Base-by-base conservation (phyloP, 2,113 vertebrate genomes). In the Zosterops hypoxanthus region DNA sequence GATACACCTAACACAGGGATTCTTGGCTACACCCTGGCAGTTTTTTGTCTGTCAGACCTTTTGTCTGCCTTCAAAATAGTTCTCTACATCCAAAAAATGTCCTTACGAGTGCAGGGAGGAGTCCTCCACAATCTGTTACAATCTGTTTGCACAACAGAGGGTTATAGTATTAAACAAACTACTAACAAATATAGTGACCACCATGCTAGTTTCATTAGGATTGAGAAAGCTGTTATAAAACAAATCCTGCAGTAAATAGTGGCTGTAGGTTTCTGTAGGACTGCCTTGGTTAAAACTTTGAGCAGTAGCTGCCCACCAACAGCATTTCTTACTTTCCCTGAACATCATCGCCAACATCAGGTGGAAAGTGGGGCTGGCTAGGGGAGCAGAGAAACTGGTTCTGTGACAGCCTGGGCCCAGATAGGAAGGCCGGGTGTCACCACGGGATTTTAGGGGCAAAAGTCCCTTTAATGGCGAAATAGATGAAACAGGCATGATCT, bases 101-200 rank as follows among this genome's bases (percentile, higher is more conserved):
- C 22, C 12, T 44, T 75, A 17, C 1, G 1, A 65, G 17, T 41
- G 11, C 34, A 64, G 31, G 3, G 21, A 68, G 12, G 26, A 5
- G 14, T 29, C 33, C 13, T 71, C 14, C 29, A n/a, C 8, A 3
- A 18, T n/a, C 8, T 0, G 0, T 72, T 56, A 50, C 12, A 44
- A 60, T 50, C 49, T 50, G 49, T 92, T 75, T 86, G 13, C 14
- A 42, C 7, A 70, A 22, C 1, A 25, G 28, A 63, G 5, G 1
- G 6, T 65, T 65, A n/a, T 9, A 31, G 11, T 57, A 44, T 49
- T 73, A 60, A 44, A 49, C 2, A 56, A 68, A 61, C 26, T 39
- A 50, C 13, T 16, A 18, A 23, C 12, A 53, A 64, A 82, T 52
- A 23, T 14, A 81, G 47, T 68, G 33, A 68, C 13, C 25, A 29